Evolutionary conservation across 2,797 vertebrate species (phyloP).

Genomic region (Gallirallus australis): DNA sequence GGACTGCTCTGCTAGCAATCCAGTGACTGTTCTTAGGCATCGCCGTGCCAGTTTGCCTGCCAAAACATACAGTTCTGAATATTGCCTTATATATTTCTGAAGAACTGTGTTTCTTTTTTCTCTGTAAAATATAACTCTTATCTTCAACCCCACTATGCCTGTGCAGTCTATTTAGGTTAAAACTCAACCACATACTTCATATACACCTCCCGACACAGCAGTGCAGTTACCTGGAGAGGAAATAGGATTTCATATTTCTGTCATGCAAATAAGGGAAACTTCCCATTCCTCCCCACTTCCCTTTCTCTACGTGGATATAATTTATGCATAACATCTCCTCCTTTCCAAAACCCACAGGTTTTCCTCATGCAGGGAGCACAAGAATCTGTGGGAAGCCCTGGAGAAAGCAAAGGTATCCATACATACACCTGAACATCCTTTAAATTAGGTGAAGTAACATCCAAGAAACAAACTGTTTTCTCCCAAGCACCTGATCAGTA

Average conservation of each 20-base stretch:
- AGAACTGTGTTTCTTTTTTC: neutral
- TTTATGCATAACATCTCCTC: neutral
- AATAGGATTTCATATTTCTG: neutral
- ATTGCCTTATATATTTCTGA: neutral
- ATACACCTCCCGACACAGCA: neutral
- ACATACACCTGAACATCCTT: neutral
- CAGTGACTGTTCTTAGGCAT: neutral
- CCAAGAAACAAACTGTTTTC: constrained; percentile 18
- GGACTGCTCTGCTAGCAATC: neutral
- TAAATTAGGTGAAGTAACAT: neutral
- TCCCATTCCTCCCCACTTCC: neutral
- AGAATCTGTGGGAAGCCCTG: neutral
- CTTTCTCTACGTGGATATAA: neutral
- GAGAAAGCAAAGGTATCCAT: neutral
- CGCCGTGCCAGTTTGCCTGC: neutral
- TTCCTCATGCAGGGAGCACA: neutral
- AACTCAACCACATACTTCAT: neutral
- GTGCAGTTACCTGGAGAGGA: neutral
- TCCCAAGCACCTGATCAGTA: constrained; percentile 41
- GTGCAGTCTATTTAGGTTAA: neutral
- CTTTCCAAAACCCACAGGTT: neutral
- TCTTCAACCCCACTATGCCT: neutral
- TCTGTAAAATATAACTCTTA: neutral
- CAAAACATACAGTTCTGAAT: neutral
- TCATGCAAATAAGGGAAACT: neutral